phyloP scores from a whole-genome alignment of 2,888 invertebrate species.

The Podotricha telesiphe region DNA sequence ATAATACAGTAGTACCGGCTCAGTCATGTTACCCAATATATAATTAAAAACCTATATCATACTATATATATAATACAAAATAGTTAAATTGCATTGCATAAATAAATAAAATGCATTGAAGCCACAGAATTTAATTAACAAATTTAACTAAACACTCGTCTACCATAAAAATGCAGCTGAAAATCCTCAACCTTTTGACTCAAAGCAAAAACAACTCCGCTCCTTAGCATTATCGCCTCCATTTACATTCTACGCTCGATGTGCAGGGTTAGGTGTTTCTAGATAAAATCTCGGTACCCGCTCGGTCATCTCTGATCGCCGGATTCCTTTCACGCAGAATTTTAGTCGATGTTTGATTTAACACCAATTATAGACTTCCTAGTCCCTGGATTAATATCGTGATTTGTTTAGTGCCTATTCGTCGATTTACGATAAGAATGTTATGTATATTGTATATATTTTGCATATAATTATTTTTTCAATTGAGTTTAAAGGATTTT shows the following conservation, averaged over 20 bases:
- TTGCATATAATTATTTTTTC: background rate
- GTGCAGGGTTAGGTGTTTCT: conserved; percentile 71
- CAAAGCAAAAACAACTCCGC: conserved; percentile 16
- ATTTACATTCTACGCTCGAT: conserved; percentile 41
- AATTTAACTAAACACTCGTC: too few species aligned
- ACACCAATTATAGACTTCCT: conserved; percentile 83
- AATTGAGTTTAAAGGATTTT: background rate
- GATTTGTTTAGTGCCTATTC: conserved; percentile 46
- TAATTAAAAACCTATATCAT: too few species aligned
- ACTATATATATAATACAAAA: too few species aligned
- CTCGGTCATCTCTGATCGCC: conserved; percentile 79
- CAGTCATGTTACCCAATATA: too few species aligned
- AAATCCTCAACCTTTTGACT: conserved; percentile 12
- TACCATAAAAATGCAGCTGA: conserved; percentile 8
- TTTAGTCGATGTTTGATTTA: conserved; percentile 82
- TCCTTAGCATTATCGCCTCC: conserved; percentile 41
- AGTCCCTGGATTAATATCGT: conserved; percentile 58
- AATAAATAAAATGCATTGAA: background rate
- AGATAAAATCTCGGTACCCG: conserved; percentile 77
- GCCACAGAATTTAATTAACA: background rate
- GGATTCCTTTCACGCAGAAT: conserved; percentile 82
- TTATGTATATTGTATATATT: conserved; percentile 8
- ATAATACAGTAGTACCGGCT: too few species aligned
- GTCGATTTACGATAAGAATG: conserved; percentile 28
- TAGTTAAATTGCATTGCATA: too few species aligned